Evolutionary conservation across 2,888 invertebrate genomes (phyloP), one percentile per base, ranked within the genome.

Genomic region (Xylota segnis): DNA sequence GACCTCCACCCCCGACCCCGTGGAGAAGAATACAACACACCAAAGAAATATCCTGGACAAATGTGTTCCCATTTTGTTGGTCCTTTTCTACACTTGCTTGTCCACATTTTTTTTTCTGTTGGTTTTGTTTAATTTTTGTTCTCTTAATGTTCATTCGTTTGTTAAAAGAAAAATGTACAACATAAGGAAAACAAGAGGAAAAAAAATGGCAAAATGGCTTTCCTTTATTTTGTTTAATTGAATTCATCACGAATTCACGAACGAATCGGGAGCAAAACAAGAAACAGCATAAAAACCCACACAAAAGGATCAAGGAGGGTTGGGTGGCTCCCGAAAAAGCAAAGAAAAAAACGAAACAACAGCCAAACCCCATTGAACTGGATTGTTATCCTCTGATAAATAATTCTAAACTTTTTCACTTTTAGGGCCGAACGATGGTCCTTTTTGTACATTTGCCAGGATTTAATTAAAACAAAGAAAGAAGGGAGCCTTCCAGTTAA

Each of bases 191-290:
- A 45, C 9, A 52, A 29, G 6, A 52, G 18, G 6, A 5, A 16
- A 56, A 40, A 29, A 16, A 65, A 65, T 59, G n/a, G n/a, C 43
- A 52, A 84, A 84, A 75, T 66, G 52, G 58, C 59, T 75, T 77
- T 72, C 86, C 63, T 81, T 82, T 82, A 86, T 82, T 82, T 86
- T 86, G 81, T 82, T 82, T 86, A 86, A 86, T 86, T 86, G 86
- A 82, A 86, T 82, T 86, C 86, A 86, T 86, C 86, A 71, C 72
- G 82, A 86, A 72, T 68, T n/a, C n/a, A 43, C 32, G 34, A 77
- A 82, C 71, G 81, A 82, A 81, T 81, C 84, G 59, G 84, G 47
- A 75, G 52, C 82, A 72, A 77, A 76, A 82, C 82, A 82, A 86
- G 76, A 76, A 79, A 32, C 63, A 32, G 50, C 76, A 76, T 66